Evolutionary conservation across 2,888 invertebrate species (phyloP).

Genomic region (Athalia circularis): DNA sequence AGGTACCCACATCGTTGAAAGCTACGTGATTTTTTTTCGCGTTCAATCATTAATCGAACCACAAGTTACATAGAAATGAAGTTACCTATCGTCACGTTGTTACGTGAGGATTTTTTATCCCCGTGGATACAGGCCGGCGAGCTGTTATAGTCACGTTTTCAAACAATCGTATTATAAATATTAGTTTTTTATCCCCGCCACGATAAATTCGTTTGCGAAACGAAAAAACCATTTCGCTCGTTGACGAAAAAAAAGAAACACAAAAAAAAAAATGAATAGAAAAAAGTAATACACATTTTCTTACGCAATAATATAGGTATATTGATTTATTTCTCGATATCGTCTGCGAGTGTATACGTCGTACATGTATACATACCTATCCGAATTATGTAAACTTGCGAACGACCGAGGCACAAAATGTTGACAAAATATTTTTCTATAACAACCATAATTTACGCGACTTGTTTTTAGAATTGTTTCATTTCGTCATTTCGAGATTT

Average conservation of each 20-base stretch:
- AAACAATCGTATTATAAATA: constrained; percentile 25
- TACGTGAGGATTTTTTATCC: constrained; percentile 40
- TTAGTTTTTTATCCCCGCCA: not conserved
- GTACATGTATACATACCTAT: too few relatives aligned
- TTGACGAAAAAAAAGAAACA: not conserved
- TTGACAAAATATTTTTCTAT: not conserved
- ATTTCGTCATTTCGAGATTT: not conserved
- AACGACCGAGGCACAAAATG: not conserved
- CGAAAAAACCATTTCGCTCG: constrained; percentile 1
- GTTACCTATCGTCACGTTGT: constrained; percentile 1
- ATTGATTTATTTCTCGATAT: not conserved
- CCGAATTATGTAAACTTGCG: too few relatives aligned
- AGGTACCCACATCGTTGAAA: not conserved
- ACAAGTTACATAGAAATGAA: not conserved
- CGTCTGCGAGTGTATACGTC: too few relatives aligned
- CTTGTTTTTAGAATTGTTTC: not conserved
- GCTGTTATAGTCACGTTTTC: constrained; percentile 40
- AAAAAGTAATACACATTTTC: not conserved
- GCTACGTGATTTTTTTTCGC: constrained; percentile 10
- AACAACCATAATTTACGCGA: not conserved
- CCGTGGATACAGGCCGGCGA: constrained; percentile 9
- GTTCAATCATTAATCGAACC: not conserved
- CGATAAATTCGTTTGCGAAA: not conserved
- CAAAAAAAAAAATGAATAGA: not conserved
- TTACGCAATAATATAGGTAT: not conserved